Evolutionary conservation across 2,113 vertebrate species (phyloP).

Genomic region (Oophaga pumilio): DNA sequence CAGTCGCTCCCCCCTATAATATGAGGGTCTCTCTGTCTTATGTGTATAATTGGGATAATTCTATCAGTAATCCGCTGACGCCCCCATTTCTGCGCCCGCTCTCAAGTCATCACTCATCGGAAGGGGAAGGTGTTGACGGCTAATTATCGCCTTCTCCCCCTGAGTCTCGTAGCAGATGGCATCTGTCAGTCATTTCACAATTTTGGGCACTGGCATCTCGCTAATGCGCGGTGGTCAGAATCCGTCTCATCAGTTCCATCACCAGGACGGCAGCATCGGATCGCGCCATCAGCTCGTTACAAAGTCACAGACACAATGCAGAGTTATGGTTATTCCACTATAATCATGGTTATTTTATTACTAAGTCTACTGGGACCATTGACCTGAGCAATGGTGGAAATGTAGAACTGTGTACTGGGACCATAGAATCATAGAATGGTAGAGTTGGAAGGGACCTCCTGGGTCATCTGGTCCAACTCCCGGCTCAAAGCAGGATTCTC

Average conservation of each 20-base stretch:
- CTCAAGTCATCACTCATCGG: background rate
- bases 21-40: background rate
- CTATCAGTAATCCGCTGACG: background rate
- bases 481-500: too few relatives aligned
- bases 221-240: background rate
- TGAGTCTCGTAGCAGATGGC: background rate
- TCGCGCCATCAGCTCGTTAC: too few relatives aligned
- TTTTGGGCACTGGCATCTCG: background rate
- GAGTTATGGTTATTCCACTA: too few relatives aligned
- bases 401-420: too few relatives aligned
- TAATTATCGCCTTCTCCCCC: background rate
- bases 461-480: background rate
- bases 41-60: background rate
- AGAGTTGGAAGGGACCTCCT: too few relatives aligned
- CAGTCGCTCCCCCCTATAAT: background rate
- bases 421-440: too few relatives aligned
- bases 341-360: too few relatives aligned
- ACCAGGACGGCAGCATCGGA: too few relatives aligned
- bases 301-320: too few relatives aligned
- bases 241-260: too few relatives aligned
- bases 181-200: background rate
- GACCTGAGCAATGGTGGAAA: background rate
- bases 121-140: background rate
- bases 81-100: background rate
- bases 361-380: background rate